These are phyloP conservation scores for Chondrosia reniformis DNA, from an alignment of 37 sponge, comb jelly and placozoan genomes.

Conservation along the genomic window DNA sequence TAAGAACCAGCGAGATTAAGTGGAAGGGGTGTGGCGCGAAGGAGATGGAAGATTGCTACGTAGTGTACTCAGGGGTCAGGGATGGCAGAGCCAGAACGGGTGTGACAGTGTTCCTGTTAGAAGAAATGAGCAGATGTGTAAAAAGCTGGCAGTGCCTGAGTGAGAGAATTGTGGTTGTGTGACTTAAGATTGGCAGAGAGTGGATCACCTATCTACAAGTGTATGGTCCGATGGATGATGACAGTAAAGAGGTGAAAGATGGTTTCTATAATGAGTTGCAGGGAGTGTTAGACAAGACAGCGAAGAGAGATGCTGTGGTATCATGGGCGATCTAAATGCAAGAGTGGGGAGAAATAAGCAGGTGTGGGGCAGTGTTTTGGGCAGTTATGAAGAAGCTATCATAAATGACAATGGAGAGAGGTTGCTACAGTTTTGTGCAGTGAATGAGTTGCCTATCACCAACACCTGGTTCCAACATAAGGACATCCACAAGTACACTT, in stretches of 20 bases:
- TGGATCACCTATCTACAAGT: neutral
- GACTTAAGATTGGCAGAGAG: neutral
- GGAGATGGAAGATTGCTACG: neutral
- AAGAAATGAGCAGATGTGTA: neutral
- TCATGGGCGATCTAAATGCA: too few relatives aligned
- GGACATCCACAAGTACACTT: too few relatives aligned
- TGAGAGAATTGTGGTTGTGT: neutral
- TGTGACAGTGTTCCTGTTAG: neutral
- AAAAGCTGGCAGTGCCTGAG: neutral
- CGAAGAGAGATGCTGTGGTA: too few relatives aligned
- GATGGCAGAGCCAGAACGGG: neutral
- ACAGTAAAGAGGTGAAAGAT: neutral
- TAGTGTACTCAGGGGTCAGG: neutral
- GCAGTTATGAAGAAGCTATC: too few relatives aligned
- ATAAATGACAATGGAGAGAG: too few relatives aligned
- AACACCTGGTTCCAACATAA: too few relatives aligned
- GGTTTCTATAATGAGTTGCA: too few relatives aligned
- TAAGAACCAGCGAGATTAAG: neutral
- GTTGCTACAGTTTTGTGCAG: too few relatives aligned
- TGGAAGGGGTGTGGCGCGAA: neutral
- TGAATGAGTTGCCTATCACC: too few relatives aligned
- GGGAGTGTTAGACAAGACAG: too few relatives aligned
- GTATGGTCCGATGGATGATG: neutral
- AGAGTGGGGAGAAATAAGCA: too few relatives aligned
- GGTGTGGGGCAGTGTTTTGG: too few relatives aligned